A percentile compares a stretch with the other conserved stretches of the same genome.
phyloP scores from a whole-genome alignment of 2,888 invertebrate genomes.

The Microplitis manilae region DNA sequence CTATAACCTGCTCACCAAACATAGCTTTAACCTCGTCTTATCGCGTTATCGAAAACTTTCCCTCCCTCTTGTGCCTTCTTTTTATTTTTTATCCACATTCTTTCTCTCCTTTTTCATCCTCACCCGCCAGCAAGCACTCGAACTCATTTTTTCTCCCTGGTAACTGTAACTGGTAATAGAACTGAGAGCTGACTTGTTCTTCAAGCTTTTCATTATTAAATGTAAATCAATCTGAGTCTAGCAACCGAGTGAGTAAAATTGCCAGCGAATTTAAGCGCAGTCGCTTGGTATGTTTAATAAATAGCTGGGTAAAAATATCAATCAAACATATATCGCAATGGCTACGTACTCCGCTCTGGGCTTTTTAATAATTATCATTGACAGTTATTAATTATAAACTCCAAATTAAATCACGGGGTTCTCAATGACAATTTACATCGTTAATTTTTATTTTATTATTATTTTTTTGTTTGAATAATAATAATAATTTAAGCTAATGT shows the following conservation, averaged over 20 bases:
- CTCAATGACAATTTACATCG: background rate
- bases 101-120: slow-evolving; percentile 27
- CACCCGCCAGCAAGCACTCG: too few species aligned
- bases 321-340: background rate
- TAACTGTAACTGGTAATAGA: too few species aligned
- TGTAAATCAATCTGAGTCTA: too few species aligned
- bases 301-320: background rate
- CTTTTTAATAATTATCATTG: background rate
- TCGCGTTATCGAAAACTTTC: slow-evolving; percentile 69
- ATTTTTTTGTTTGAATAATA: too few species aligned
- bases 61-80: slow-evolving; percentile 46
- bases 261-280: too few species aligned
- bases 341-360: background rate
- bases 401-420: background rate
- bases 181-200: too few species aligned
- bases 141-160: too few species aligned
- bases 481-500: slow-evolving; percentile 13
- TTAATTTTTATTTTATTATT: background rate
- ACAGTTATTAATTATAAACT: background rate
- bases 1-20: slow-evolving; percentile 72
- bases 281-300: too few species aligned
- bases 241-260: too few species aligned
- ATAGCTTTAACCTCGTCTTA: slow-evolving; percentile 72
- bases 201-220: too few species aligned
- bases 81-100: slow-evolving; percentile 31